phyloP scores from a whole-genome alignment of 2,888 invertebrate species.

The Agrypnus murinus region DNA sequence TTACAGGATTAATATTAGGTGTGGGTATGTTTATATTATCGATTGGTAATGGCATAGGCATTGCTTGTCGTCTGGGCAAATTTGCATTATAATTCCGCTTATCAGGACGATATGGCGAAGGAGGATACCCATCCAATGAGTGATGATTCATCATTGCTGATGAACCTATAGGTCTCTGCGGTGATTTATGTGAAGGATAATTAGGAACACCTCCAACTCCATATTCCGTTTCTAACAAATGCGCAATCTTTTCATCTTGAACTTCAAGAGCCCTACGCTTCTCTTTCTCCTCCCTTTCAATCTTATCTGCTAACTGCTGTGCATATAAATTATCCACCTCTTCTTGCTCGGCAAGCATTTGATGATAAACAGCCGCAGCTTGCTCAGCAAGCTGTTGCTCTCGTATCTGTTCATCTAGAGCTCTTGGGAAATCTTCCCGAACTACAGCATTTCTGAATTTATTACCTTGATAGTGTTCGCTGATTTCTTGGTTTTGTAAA shows the following conservation, averaged over 20 bases:
- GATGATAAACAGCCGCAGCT: conserved; percentile 76
- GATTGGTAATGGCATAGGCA: conserved; percentile 67
- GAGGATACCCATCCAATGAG: conserved; percentile 32
- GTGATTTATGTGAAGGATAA: background rate
- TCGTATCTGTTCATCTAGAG: conserved; percentile 81
- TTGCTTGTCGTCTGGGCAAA: conserved; percentile 65
- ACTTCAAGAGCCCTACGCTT: conserved; percentile 73
- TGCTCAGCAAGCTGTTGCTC: conserved; percentile 80
- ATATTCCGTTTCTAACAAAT: conserved; percentile 53
- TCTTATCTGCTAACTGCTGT: conserved; percentile 78
- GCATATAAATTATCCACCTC: conserved; percentile 81
- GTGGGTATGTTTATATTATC: conserved; percentile 24
- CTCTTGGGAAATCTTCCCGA: conserved; percentile 85
- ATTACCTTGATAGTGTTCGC: conserved; percentile 85
- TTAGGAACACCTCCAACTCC: background rate
- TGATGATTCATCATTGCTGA: too few species aligned
- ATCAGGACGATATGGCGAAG: conserved; percentile 63
- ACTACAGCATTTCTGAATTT: conserved; percentile 84
- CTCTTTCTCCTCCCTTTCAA: conserved; percentile 75
- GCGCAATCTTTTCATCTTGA: conserved; percentile 74
- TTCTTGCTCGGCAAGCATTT: conserved; percentile 80
- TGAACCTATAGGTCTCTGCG: conserved; percentile 11
- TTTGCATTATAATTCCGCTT: conserved; percentile 63
- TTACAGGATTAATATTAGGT: background rate
- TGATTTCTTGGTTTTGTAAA: conserved; percentile 88